Conservation (phyloP, 2,113 vertebrate species). For the Heterochromis multidens region DNA sequence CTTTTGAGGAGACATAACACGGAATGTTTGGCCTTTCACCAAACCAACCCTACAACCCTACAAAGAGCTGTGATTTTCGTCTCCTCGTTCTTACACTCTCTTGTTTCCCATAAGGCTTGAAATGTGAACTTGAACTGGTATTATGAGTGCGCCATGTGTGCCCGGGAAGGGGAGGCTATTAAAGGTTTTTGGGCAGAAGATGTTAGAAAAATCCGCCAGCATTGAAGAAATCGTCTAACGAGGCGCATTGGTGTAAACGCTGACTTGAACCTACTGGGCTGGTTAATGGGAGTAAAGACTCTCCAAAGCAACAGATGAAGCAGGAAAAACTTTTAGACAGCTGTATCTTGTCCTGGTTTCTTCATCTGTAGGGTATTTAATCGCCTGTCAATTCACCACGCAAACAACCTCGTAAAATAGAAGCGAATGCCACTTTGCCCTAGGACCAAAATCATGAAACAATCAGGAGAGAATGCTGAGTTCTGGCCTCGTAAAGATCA, state of each 20-base stretch:
- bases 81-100: neutral
- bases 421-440: neutral
- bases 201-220: slow-evolving; percentile 22
- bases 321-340: slow-evolving; percentile 23
- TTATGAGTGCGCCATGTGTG: slow-evolving; percentile 33
- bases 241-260: slow-evolving; percentile 17
- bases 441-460: neutral
- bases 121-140: slow-evolving; percentile 43
- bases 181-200: slow-evolving; percentile 37
- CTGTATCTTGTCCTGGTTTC: slow-evolving; percentile 14
- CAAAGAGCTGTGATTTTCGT: slow-evolving; percentile 19
- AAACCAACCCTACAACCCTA: slow-evolving; percentile 34
- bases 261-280: neutral
- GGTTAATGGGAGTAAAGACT: slow-evolving; percentile 3
- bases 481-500: slow-evolving; percentile 22
- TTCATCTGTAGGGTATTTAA: neutral
- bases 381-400: neutral
- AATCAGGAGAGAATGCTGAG: slow-evolving; percentile 13
- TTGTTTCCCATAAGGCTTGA: slow-evolving; percentile 34
- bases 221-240: neutral
- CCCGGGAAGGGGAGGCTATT: slow-evolving; percentile 13
- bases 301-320: neutral
- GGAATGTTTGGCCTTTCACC: slow-evolving; percentile 46
- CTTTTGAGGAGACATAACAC: slow-evolving; percentile 47
- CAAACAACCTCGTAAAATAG: neutral